A percentile compares a stretch with the other conserved stretches of the same genome.
Conservation (phyloP, 1,140 invertebrate species). For the Paraescarpia echinospica region DNA sequence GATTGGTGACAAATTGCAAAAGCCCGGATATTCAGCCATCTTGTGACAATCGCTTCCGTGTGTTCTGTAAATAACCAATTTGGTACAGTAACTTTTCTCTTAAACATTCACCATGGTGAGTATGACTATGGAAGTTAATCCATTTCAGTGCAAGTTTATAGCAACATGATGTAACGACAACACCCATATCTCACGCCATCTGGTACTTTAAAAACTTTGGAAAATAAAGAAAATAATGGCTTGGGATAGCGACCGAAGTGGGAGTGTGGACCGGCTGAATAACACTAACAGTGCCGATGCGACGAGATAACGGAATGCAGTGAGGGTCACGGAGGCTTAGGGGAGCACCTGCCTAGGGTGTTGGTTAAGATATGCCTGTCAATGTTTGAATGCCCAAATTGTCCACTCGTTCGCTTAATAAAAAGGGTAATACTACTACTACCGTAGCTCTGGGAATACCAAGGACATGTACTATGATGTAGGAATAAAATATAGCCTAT, state of each 20-base stretch:
- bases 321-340: background rate
- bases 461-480: no score
- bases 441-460: no score
- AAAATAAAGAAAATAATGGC: background rate
- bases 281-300: background rate
- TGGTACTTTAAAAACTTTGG: background rate
- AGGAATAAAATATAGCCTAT: no score
- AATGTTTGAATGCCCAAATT: background rate
- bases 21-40: background rate
- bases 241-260: background rate
- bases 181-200: background rate
- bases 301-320: background rate
- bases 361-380: background rate
- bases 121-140: background rate
- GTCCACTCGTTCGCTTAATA: background rate
- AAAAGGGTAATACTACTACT: background rate
- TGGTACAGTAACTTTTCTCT: background rate
- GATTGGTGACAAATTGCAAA: background rate
- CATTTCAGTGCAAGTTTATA: background rate
- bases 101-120: background rate
- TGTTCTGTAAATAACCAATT: background rate
- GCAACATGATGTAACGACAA: background rate
- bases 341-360: background rate
- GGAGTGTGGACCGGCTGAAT: background rate
- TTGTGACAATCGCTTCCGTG: background rate